A percentile compares a stretch with the other conserved stretches of the same genome.
Evolutionary conservation across 2,888 invertebrate species (phyloP).

Genomic region (Suillia variegata): DNA sequence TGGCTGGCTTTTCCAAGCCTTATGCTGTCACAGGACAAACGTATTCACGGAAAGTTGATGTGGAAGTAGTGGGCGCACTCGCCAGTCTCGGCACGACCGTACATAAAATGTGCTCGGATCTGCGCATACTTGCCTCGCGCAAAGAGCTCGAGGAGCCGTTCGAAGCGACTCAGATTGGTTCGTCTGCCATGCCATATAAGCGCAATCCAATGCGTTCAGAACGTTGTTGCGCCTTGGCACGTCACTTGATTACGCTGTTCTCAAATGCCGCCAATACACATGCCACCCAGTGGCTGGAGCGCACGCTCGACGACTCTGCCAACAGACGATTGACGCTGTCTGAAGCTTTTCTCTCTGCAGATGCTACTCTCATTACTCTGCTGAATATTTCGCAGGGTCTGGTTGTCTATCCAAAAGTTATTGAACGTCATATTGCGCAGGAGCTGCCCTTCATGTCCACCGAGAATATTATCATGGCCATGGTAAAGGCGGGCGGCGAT

Average conservation of each 20-base stretch:
- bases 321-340: conserved; percentile 90
- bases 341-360: conserved; percentile 92
- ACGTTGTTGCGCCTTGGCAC: conserved; percentile 90
- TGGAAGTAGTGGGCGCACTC: conserved; percentile 76
- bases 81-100: conserved; percentile 85
- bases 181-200: conserved; percentile 99
- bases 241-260: conserved; percentile 86
- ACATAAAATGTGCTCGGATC: conserved; percentile 96
- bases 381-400: conserved; percentile 94
- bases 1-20: conserved; percentile 85
- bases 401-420: conserved; percentile 94
- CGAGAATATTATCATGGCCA: conserved; percentile 97
- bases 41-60: conserved; percentile 91
- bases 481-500: conserved; percentile 95
- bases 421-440: conserved; percentile 80
- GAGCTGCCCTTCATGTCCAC: conserved; percentile 98
- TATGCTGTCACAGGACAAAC: conserved; percentile 96
- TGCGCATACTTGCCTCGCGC: conserved; percentile 87
- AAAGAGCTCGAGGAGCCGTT: conserved; percentile 99
- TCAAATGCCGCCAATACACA: conserved; percentile 84
- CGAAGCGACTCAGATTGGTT: conserved; percentile 94
- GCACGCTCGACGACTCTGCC: conserved; percentile 97
- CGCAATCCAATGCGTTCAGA: conserved; percentile 98
- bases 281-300: conserved; percentile 94
- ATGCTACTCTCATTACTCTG: conserved; percentile 85